Evolutionary conservation across 2,888 invertebrate genomes (phyloP), one percentile per base, ranked within the genome.

Genomic region (Brachynemurus nebulosus): DNA sequence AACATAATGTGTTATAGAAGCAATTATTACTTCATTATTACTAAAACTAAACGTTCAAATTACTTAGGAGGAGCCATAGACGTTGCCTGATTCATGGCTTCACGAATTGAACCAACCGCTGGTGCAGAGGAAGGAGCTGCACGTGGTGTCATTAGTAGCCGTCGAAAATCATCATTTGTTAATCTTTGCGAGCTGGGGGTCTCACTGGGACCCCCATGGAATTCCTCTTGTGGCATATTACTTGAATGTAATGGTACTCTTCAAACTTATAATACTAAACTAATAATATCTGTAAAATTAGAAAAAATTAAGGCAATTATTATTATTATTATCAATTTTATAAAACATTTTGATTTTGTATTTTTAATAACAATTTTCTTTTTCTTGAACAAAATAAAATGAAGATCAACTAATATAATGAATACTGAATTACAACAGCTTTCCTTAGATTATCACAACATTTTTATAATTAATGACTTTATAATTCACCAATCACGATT

Each of bases 141-240:
- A 48, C 92, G 73, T 0, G 97, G 96, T 1, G 96, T 96, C 85
- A 95, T 95, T 52, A 97, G 67, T 42, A 97, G 68, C 60, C 92
- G 93, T 44, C 96, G 78, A 60, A 97, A 97, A 67, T 97, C 97
- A 61, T 92, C 96, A 70, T 97, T 97, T 7, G 95, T 95, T 44
- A 97, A 71, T 52, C 86, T 75, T 57, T 83, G 82, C 1, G 86
- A 86, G 49, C 71, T 74, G 35, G 80, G 79, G 44, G 74, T 74
- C 52, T 74, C 74, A 51, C 72, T 68, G 47, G 71, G 70, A 55
- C 62, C 65, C 16, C 21, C 42, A 20, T 42, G 35, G 43, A 62
- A 62, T 40, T 70, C 70, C 40, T 69, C 70, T 36, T 56, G 55
- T 21, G 61, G 61, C 74, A 74, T 74, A 52, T 58, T 67, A 34